Evolutionary conservation across 1,140 invertebrate species (phyloP), one percentile per base, ranked within the genome.

Genomic region (Panagrolaimus sp.): DNA sequence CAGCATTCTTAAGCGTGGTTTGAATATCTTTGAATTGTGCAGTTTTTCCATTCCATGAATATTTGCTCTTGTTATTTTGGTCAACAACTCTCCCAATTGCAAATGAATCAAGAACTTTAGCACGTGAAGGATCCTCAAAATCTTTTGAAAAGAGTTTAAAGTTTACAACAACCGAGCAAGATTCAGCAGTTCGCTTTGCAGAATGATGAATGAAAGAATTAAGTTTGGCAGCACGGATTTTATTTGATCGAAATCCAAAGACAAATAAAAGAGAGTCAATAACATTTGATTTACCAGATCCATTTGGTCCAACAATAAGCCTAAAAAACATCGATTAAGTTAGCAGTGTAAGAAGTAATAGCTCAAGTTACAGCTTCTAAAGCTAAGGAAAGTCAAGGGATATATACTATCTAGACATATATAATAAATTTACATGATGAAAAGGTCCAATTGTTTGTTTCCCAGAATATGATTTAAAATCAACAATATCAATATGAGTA

Each of bases 231-330:
- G 92, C 93, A 46, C 96, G 88, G 70, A 99, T 95, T 85, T 96
- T 96, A 63, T 89, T 90, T 0, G 96, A 93, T 78, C 94, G 82
- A 84, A 94, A 98, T 38, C 76, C 75, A 62, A 78, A 76, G 0
- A 99, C 96, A 88, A 99, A 99, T 71, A 99, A 86, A 90, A 99
- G 92, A 0, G 96, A 95, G 85, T 99, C 96, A 77, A 99, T 98
- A 0, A 98, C 93, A 85, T 99, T 99, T 73, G 93, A 96, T 83
- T 99, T 99, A 0, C 96, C 96, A 86, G 93, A 97, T n/a, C 96
- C 96, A 87, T 99, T 99, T 0, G 96, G 96, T 0, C 96, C 96
- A 80, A 98, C 90, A 74, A 99, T 96, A 98, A 85, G 91, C 92
- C 90, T 94, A 84, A 65, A 89, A 55, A 63, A n/a, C n/a, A n/a